phyloP scores from a whole-genome alignment of 2,797 vertebrate species.

The Ciconia nigra region DNA sequence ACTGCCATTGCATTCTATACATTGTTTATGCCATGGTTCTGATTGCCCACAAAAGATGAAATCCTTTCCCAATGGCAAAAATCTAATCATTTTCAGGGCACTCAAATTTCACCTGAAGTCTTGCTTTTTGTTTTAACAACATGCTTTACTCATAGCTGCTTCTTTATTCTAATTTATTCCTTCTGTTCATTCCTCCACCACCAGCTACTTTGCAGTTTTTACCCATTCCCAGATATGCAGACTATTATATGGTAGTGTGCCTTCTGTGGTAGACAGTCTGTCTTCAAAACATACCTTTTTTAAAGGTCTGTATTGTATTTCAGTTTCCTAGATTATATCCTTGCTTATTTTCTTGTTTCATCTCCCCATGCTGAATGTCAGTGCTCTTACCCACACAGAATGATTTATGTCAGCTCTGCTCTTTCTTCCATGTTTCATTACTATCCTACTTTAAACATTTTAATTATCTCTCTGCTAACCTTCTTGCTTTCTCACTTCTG shows the following conservation, averaged over 20 bases:
- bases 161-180: neutral
- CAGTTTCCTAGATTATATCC: neutral
- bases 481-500: neutral
- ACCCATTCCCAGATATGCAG: neutral
- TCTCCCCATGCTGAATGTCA: neutral
- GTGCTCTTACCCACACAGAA: neutral
- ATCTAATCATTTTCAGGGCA: neutral
- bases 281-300: neutral
- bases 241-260: neutral
- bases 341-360: neutral
- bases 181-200: neutral
- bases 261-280: neutral
- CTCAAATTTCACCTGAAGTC: neutral
- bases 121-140: neutral
- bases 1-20: neutral
- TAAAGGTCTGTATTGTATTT: neutral
- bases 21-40: neutral
- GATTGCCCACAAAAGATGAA: neutral
- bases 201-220: neutral
- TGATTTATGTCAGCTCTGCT: neutral
- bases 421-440: neutral
- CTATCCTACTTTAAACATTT: neutral
- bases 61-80: neutral
- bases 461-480: neutral
- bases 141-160: neutral